A percentile compares a stretch with the other conserved stretches of the same genome.
These are phyloP conservation scores for Oncorhynchus clarkii DNA, from an alignment of 2,113 vertebrate species.

Conservation along the genomic window DNA sequence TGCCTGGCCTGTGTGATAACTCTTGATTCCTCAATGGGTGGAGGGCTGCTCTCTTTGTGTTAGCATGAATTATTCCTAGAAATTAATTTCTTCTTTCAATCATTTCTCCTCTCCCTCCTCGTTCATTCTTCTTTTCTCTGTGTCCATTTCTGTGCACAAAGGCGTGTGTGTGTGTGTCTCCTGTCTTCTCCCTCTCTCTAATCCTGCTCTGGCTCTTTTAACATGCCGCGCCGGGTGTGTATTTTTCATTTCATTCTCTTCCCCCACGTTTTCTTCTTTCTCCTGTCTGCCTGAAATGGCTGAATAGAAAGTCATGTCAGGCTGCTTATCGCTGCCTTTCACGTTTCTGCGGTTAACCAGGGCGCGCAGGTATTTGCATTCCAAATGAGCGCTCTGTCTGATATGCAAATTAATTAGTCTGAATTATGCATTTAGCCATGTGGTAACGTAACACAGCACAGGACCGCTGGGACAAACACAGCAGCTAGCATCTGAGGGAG, in stretches of 20 bases:
- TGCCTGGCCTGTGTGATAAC: constrained; percentile 32
- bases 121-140: constrained; percentile 7
- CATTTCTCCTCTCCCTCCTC: not conserved
- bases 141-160: not conserved
- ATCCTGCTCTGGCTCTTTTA: not conserved
- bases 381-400: constrained; percentile 69
- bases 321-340: constrained; percentile 61
- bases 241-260: constrained; percentile 16
- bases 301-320: not conserved
- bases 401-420: constrained; percentile 72
- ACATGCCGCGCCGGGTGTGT: constrained; percentile 7
- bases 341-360: constrained; percentile 52
- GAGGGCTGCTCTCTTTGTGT: not conserved
- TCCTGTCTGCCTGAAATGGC: no score
- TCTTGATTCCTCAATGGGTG: constrained; percentile 1
- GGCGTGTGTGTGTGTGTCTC: not conserved
- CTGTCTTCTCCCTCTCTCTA: constrained; percentile 10
- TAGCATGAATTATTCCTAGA: not conserved
- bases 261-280: not conserved
- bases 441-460: constrained; percentile 47
- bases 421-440: constrained; percentile 67
- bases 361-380: constrained; percentile 72
- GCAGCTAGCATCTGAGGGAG: not conserved
- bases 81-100: not conserved
- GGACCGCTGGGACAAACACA: not conserved